These are phyloP conservation scores for Hippocampus barbouri DNA, from an alignment of 2,113 vertebrate species.

Conservation along the genomic window DNA sequence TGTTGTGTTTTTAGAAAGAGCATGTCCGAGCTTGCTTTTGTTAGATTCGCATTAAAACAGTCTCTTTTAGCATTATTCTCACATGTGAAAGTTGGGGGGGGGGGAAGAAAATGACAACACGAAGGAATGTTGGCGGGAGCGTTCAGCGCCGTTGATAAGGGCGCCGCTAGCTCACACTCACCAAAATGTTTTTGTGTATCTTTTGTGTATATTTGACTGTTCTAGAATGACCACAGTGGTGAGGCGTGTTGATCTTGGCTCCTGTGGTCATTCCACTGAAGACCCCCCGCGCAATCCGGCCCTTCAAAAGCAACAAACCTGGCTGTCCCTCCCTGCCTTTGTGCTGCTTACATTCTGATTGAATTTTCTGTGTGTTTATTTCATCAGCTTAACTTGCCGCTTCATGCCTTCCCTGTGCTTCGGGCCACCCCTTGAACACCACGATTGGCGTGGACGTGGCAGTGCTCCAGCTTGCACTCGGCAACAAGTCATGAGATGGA, in stretches of 20 bases:
- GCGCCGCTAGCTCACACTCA: neutral
- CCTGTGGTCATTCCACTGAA: slow-evolving; percentile 48
- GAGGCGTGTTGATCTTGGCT: slow-evolving; percentile 50
- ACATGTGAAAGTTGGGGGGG: neutral
- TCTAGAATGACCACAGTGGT: slow-evolving; percentile 32
- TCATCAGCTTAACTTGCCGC: slow-evolving; percentile 21
- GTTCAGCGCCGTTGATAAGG: neutral
- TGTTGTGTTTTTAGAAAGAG: slow-evolving; percentile 10
- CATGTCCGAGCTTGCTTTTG: slow-evolving; percentile 35
- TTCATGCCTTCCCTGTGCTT: slow-evolving; percentile 6
- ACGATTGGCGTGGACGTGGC: neutral
- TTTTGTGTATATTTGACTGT: slow-evolving; percentile 17
- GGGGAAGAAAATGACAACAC: neutral
- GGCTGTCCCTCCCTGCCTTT: slow-evolving; percentile 8
- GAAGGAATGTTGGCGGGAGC: neutral
- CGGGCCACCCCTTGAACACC: neutral
- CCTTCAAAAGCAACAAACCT: slow-evolving; percentile 36
- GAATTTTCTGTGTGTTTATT: slow-evolving; percentile 3
- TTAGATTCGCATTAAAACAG: slow-evolving; percentile 15
- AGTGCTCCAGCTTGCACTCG: neutral
- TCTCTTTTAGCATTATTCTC: neutral
- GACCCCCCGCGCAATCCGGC: slow-evolving; percentile 31
- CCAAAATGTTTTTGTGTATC: slow-evolving; percentile 10
- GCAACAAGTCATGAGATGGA: neutral
- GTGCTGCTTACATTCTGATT: neutral